These are phyloP conservation scores for Pseudomyrmex gracilis DNA, from an alignment of 1,140 invertebrate species.

Conservation along the genomic window DNA sequence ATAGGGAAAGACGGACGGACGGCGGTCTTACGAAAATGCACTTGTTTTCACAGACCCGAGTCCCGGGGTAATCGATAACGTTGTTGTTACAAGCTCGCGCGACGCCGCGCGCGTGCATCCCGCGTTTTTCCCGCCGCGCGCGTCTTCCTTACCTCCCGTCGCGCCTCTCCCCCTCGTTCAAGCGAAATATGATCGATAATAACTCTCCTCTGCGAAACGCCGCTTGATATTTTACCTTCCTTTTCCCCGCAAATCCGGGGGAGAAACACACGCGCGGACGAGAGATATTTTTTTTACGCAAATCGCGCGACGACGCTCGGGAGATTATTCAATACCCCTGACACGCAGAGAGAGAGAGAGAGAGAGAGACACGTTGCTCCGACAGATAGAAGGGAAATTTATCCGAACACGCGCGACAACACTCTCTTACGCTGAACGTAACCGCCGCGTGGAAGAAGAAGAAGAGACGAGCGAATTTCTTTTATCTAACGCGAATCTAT, in stretches of 20 bases:
- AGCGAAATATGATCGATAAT: constrained; percentile 37
- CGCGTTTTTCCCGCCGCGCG: constrained; percentile 18
- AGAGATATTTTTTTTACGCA: constrained; percentile 14
- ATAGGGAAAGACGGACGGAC: constrained; percentile 53
- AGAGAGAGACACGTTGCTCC: neutral
- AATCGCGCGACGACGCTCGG: constrained; percentile 12
- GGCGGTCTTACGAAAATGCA: constrained; percentile 63
- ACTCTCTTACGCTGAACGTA: too few relatives aligned
- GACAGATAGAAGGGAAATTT: constrained; percentile 21
- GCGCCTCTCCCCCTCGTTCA: neutral
- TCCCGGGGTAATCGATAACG: constrained; percentile 46
- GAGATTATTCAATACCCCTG: constrained; percentile 20
- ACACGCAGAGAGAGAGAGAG: neutral
- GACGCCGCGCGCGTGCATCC: constrained; percentile 16
- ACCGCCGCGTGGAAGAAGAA: too few relatives aligned
- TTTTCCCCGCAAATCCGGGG: neutral
- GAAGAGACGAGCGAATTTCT: neutral
- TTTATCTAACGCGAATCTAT: neutral
- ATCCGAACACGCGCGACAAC: neutral
- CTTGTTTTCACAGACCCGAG: constrained; percentile 57
- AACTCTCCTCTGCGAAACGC: neutral
- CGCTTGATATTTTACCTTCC: constrained; percentile 24
- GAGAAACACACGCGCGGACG: neutral
- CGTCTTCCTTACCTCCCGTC: neutral
- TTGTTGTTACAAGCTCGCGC: constrained; percentile 17